Evolutionary conservation across 2,113 vertebrate species (phyloP), one percentile per base, ranked within the genome.

Genomic region (Suncus etruscus): DNA sequence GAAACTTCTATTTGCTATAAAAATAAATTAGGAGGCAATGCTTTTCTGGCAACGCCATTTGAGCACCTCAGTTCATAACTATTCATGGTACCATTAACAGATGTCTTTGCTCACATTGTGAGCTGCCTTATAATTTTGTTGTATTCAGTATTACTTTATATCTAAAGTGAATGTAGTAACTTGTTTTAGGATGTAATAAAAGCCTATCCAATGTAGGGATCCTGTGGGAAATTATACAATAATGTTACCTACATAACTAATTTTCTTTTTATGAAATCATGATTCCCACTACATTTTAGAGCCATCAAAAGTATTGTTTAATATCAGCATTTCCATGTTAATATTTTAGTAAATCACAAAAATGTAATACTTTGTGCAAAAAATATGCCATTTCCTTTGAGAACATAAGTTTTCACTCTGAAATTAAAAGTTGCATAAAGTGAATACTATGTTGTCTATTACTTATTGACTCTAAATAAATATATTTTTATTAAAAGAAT

Each of bases 281-380:
- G 95, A 96, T 97, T 97, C 96, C 97, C 95, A 92, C 94, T 95
- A 94, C 88, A 96, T 97, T 96, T 97, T 96, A 97, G 83, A 97
- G 94, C 95, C 96, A 97, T 96, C 96, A 93, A 96, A 98, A 97
- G 94, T 97, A 97, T 97, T 97, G 94, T 97, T 97, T 97, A 97
- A 97, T 96, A 97, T 95, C 92, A 97, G 86, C 83, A 96, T 97
- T 97, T 98, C 94, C 96, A 97, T 96, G 94, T 96, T 97, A 98
- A 97, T 97, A 97, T 94, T 94, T 96, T 87, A 96, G 94, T 97
- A 97, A 97, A 98, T 97, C 96, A 97, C 7, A 61, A 93, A 97
- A 98, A 96, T 94, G 95, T 97, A 97, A 97, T 97, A 96, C 94
- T 97, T 97, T 84, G 92, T 94, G 93, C 86, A 91, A 96, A 97